phyloP scores from a whole-genome alignment of 2,797 vertebrate species.

The Neostethus bicornis region DNA sequence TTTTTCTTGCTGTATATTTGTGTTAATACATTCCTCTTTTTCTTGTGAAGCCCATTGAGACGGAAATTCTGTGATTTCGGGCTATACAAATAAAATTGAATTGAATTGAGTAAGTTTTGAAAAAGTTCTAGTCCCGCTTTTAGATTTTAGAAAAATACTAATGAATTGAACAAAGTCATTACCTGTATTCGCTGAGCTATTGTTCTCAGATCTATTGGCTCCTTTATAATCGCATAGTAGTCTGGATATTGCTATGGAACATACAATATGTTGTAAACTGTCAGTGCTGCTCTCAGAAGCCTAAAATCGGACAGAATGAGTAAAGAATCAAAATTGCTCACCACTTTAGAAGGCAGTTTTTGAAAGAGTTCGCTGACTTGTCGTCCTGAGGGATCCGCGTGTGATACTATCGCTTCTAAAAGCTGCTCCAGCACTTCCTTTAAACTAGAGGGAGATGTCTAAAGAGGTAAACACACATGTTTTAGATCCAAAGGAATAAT shows the following conservation, averaged over 20 bases:
- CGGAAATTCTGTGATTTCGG: too few relatives aligned
- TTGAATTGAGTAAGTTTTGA: conserved; percentile 8
- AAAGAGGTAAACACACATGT: conserved; percentile 15
- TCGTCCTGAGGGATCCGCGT: conserved; percentile 89
- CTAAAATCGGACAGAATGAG: not conserved
- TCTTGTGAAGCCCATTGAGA: too few relatives aligned
- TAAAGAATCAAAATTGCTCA: conserved; percentile 61
- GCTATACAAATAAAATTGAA: too few relatives aligned
- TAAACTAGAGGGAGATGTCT: conserved; percentile 88
- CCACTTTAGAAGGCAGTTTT: conserved; percentile 99
- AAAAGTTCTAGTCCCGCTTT: not conserved
- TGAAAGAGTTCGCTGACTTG: conserved; percentile 96
- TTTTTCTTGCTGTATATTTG: too few relatives aligned
- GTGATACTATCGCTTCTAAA: conserved; percentile 91
- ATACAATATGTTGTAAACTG: not conserved
- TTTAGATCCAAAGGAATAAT: not conserved
- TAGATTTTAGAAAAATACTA: not conserved
- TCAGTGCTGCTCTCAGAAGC: not conserved
- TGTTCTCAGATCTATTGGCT: conserved; percentile 95
- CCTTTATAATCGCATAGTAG: conserved; percentile 99
- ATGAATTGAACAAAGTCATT: not conserved
- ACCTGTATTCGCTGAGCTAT: conserved; percentile 99
- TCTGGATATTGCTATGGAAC: conserved; percentile 94
- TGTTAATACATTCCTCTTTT: too few relatives aligned
- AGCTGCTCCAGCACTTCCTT: conserved; percentile 96